Evolutionary conservation across 2,888 invertebrate genomes (phyloP), one percentile per base, ranked within the genome.

Genomic region (Pseudeuparius sepicola): DNA sequence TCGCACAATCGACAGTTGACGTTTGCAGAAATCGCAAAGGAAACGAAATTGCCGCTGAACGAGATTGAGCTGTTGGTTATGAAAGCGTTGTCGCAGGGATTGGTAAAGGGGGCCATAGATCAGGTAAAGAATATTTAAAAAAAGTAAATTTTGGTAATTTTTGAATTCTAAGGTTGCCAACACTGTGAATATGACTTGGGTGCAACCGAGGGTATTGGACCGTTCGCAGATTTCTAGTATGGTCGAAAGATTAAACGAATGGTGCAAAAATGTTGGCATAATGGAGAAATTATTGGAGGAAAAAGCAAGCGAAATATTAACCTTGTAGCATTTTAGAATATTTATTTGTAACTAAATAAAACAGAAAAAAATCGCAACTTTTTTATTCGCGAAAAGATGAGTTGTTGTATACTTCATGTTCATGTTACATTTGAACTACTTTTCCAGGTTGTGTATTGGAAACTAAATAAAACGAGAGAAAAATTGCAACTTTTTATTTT

Each of bases 41-140:
- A 87, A 56, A 88, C 94, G 3, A 73, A 83, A 45, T 67, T 96
- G 37, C 86, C 87, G 0, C 63, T 77, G 0, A 78, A 83, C 47
- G 85, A 90, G 57, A 90, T 98, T 12, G 98, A 98, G 58, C 69
- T 93, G 42, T 67, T 98, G 26, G 89, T 98, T 1, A 98, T 99
- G 97, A 94, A 93, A 64, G 97, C 97, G 0, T 61, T 98, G 14
- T 89, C 96, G 0, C 83, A 94, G 57, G 90, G 88, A 13, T 71
- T 98, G 10, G 88, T 99, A 3, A 78, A 83, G 37, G 98, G 96
- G 2, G 85, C 85, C 39, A 94, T 97, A 46, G 96, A 97, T 67
- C 90, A 96, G 68, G 90, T 94, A 44, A 32, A 40, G 32, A n/a
- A n/a, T n/a, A 14, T 31, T 31, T 25, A 33, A 15, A 15, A 2